Evolutionary conservation across 2,113 vertebrate species (phyloP).

Genomic region (Microcebus griseorufus): DNA sequence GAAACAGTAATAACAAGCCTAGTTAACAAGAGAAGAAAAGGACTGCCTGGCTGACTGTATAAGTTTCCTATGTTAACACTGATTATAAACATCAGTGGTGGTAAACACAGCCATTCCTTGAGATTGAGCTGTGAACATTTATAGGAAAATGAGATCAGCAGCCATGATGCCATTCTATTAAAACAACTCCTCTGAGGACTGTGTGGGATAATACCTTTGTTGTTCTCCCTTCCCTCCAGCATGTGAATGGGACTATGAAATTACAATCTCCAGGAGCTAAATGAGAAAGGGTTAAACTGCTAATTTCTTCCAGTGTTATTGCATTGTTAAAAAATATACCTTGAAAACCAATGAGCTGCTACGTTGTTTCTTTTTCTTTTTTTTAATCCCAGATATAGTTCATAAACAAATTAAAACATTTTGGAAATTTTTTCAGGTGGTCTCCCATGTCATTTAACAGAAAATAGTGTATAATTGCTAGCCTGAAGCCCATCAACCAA

Average conservation of each 20-base stretch:
- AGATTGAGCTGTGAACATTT: slow-evolving; percentile 65
- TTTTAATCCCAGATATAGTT: neutral
- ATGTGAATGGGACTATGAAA: slow-evolving; percentile 12
- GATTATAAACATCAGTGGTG: slow-evolving; percentile 30
- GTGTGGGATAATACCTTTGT: slow-evolving; percentile 44
- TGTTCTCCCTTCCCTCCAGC: slow-evolving; percentile 60
- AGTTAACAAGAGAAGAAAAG: slow-evolving; percentile 72
- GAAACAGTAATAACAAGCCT: slow-evolving; percentile 59
- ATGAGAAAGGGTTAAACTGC: slow-evolving; percentile 57
- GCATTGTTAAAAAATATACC: slow-evolving; percentile 6
- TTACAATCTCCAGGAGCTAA: slow-evolving; percentile 11
- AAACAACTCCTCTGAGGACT: slow-evolving; percentile 49
- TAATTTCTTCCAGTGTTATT: slow-evolving; percentile 30
- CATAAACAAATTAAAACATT: slow-evolving; percentile 25
- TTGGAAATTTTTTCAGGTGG: neutral
- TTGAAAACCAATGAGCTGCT: neutral
- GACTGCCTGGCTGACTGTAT: slow-evolving; percentile 27
- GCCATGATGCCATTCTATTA: slow-evolving; percentile 42
- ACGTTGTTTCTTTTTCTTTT: neutral
- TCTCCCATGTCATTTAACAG: neutral
- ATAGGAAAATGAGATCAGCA: slow-evolving; percentile 64
- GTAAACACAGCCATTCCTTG: slow-evolving; percentile 65
- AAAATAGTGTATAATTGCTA: slow-evolving; percentile 39
- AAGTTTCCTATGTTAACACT: slow-evolving; percentile 55
- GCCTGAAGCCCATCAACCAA: slow-evolving; percentile 5